These are phyloP conservation scores for Zaprionus obscuricornis DNA, from an alignment of 2,888 invertebrate genomes.

Conservation along the genomic window DNA sequence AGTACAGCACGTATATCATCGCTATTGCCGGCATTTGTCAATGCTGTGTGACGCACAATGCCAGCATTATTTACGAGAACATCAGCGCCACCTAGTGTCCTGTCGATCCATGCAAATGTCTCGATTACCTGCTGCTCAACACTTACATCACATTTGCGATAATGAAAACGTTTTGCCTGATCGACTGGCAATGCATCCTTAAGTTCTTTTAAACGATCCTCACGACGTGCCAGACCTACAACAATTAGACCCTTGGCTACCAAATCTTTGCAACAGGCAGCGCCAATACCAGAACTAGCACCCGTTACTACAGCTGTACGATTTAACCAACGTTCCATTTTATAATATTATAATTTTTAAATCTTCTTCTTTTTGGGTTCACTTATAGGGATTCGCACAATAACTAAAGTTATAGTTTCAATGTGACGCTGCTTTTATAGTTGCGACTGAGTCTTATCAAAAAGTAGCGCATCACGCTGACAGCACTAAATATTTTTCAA, in stretches of 20 bases:
- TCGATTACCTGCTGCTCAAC: slow-evolving; percentile 84
- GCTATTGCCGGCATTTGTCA: slow-evolving; percentile 3
- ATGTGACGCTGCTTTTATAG: no score
- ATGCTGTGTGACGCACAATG: neutral
- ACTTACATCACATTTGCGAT: slow-evolving; percentile 84
- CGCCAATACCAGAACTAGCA: slow-evolving; percentile 86
- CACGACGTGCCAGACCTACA: slow-evolving; percentile 84
- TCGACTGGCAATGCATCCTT: slow-evolving; percentile 46
- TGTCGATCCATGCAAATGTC: slow-evolving; percentile 84
- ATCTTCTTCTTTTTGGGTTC: no score
- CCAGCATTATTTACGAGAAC: slow-evolving; percentile 20
- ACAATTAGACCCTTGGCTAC: slow-evolving; percentile 84
- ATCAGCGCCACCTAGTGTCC: slow-evolving; percentile 83
- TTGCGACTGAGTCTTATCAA: no score
- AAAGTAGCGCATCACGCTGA: no score
- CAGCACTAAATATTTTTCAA: no score
- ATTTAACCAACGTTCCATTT: no score
- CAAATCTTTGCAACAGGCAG: slow-evolving; percentile 81
- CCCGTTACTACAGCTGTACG: slow-evolving; percentile 87
- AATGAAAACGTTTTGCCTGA: slow-evolving; percentile 70
- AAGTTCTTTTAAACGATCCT: slow-evolving; percentile 80
- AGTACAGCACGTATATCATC: slow-evolving; percentile 5
- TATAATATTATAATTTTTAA: no score
- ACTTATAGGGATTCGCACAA: no score
- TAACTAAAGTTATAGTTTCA: no score